Evolutionary conservation across 2,797 vertebrate genomes (phyloP).

Genomic region (Schizothorax lantsangensis): DNA sequence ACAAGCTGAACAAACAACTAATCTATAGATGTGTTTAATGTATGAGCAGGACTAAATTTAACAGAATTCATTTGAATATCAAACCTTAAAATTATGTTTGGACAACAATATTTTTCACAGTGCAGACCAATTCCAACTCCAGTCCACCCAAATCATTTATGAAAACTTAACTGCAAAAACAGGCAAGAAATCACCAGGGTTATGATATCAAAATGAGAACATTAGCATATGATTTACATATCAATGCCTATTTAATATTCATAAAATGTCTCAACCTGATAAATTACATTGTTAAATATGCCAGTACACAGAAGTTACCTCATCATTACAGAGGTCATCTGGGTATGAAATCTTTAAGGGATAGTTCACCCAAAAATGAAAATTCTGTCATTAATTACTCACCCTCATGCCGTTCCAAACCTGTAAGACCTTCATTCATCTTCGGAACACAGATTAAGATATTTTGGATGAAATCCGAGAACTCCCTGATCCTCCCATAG

Average conservation of each 20-base stretch:
- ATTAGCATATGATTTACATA: slow-evolving; percentile 14
- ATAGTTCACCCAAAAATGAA: no score
- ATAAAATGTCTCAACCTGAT: not conserved
- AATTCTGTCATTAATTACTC: no score
- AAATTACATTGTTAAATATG: slow-evolving; percentile 4
- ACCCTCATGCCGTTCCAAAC: no score
- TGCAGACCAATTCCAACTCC: not conserved
- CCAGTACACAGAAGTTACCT: not conserved
- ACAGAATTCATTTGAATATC: not conserved
- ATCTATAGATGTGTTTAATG: not conserved
- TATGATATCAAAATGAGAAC: not conserved
- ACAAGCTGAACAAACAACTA: not conserved
- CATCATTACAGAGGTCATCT: not conserved
- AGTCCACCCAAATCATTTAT: not conserved
- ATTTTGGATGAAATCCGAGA: no score
- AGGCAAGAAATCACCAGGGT: not conserved
- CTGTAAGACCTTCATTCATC: no score
- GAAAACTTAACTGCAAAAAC: not conserved
- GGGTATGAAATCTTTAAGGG: not conserved
- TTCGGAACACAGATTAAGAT: no score
- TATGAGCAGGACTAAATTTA: not conserved
- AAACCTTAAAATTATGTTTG: not conserved
- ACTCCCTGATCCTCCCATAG: no score
- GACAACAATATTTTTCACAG: not conserved
- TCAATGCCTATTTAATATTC: not conserved